These are phyloP conservation scores for Rhinolophus sinicus DNA, from an alignment of 2,113 vertebrate genomes.

Conservation along the genomic window DNA sequence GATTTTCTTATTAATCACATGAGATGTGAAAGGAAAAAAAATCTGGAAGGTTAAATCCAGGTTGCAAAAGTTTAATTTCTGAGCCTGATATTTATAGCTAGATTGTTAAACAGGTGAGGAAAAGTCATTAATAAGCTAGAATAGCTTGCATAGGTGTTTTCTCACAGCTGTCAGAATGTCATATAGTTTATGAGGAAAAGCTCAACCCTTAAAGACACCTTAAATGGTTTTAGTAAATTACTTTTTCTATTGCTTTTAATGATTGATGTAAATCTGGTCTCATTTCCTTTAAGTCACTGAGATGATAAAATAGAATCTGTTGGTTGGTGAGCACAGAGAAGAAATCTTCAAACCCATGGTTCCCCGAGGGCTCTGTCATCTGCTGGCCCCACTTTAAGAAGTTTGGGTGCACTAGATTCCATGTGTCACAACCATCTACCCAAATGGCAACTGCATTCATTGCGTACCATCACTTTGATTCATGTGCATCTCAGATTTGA, in stretches of 20 bases:
- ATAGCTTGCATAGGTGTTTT: background rate
- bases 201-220: background rate
- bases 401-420: background rate
- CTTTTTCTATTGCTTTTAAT: constrained; percentile 34
- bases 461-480: background rate
- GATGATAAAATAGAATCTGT: constrained; percentile 19
- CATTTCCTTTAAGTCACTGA: constrained; percentile 24
- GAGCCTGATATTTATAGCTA: constrained; percentile 33
- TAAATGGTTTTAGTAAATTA: constrained; percentile 33
- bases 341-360: background rate
- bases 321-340: constrained; percentile 1
- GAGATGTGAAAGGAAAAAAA: background rate
- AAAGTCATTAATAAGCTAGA: constrained; percentile 44
- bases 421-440: background rate
- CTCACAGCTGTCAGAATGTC: constrained; percentile 43
- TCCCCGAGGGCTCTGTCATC: background rate
- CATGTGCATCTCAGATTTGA: background rate
- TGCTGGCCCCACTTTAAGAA: background rate
- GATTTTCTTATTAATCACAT: constrained; percentile 23
- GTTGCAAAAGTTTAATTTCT: constrained; percentile 56
- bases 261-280: constrained; percentile 28
- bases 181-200: constrained; percentile 1
- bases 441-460: background rate
- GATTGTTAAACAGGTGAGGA: constrained; percentile 16
- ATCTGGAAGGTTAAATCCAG: constrained; percentile 26